Conservation (phyloP, 2,113 vertebrate genomes). For the Etheostoma spectabile region DNA sequence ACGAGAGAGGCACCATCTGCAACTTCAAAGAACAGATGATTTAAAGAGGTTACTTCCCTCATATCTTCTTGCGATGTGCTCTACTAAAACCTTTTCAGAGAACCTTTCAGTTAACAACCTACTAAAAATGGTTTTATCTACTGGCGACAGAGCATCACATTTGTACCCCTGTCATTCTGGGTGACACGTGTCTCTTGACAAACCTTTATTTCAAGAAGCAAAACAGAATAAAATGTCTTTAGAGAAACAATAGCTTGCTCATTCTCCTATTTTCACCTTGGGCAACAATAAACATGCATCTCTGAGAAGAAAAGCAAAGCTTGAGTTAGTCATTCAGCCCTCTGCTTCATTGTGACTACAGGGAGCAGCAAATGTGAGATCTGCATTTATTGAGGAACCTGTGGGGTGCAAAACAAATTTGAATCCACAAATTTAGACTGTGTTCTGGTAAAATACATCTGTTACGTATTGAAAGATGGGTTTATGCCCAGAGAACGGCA, state of each 20-base stretch:
- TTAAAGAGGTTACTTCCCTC: neutral
- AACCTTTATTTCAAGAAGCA: slow-evolving; percentile 45
- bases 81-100: neutral
- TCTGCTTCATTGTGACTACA: neutral
- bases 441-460: slow-evolving; percentile 1
- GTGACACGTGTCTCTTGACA: slow-evolving; percentile 45
- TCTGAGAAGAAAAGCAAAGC: slow-evolving; percentile 36
- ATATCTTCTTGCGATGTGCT: neutral
- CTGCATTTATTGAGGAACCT: slow-evolving; percentile 10
- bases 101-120: slow-evolving; percentile 13
- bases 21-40: slow-evolving; percentile 4
- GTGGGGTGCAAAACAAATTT: neutral
- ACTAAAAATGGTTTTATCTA: slow-evolving; percentile 30
- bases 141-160: slow-evolving; percentile 24
- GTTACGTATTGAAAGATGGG: neutral
- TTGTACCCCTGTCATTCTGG: slow-evolving; percentile 26
- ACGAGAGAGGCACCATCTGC: neutral
- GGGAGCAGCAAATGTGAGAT: slow-evolving; percentile 23
- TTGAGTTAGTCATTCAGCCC: slow-evolving; percentile 42
- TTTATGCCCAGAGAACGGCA: neutral
- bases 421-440: neutral
- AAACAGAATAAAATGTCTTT: slow-evolving; percentile 54
- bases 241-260: slow-evolving; percentile 49
- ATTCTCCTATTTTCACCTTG: slow-evolving; percentile 54
- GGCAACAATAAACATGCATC: slow-evolving; percentile 42